A percentile compares a stretch with the other conserved stretches of the same genome.
Evolutionary conservation across 1,140 invertebrate genomes (phyloP).

Genomic region (Coptotermes formosanus): DNA sequence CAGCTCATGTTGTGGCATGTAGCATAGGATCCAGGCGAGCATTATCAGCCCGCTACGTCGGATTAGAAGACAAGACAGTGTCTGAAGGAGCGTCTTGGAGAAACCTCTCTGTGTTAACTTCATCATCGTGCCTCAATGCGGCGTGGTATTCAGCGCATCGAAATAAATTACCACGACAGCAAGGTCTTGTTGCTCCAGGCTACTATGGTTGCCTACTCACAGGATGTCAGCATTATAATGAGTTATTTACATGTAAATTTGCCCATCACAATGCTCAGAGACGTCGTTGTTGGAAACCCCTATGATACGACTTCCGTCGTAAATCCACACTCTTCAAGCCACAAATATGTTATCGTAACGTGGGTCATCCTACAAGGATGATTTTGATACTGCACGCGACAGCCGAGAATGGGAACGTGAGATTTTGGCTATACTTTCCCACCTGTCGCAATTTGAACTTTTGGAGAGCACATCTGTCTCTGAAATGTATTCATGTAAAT

Average conservation of each 20-base stretch:
- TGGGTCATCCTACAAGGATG: too few relatives aligned
- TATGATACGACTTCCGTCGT: background rate
- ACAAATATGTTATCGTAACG: background rate
- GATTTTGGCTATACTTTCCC: too few relatives aligned
- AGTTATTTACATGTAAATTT: constrained; percentile 20
- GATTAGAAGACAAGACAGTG: background rate
- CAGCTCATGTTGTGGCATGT: too few relatives aligned
- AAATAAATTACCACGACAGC: constrained; percentile 9
- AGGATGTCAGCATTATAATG: constrained; percentile 12
- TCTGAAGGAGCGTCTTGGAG: background rate
- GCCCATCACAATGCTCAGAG: background rate
- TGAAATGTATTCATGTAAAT: too few relatives aligned
- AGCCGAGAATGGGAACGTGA: too few relatives aligned
- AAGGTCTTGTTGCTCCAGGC: background rate
- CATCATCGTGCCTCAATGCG: background rate
- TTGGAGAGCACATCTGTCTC: too few relatives aligned
- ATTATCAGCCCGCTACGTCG: background rate
- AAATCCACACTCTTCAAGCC: background rate
- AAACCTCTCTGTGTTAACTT: background rate
- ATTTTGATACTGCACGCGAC: too few relatives aligned
- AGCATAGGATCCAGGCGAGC: background rate
- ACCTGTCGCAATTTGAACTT: too few relatives aligned
- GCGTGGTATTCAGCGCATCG: background rate
- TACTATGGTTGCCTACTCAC: background rate
- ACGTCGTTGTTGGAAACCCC: background rate